A percentile compares a stretch with the other conserved stretches of the same genome.
These are phyloP conservation scores for Actenoides lindsayi DNA, from an alignment of 2,113 vertebrate genomes.

Conservation along the genomic window DNA sequence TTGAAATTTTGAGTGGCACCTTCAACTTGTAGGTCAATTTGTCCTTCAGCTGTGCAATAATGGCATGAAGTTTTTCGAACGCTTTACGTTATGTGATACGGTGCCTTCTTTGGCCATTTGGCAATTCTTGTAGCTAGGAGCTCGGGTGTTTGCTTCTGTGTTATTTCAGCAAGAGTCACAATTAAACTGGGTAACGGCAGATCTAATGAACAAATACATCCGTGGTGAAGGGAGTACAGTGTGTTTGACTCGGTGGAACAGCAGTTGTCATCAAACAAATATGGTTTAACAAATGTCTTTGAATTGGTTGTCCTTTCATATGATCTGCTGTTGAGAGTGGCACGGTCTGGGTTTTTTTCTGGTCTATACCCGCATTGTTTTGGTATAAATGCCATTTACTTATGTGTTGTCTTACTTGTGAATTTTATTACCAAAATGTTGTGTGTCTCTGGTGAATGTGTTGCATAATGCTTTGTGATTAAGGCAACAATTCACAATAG, in stretches of 20 bases:
- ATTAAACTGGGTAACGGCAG: background rate
- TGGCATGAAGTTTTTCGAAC: background rate
- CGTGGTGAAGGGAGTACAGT: background rate
- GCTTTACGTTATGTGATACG: background rate
- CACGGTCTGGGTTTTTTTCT: background rate
- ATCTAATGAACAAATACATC: background rate
- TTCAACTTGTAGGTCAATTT: background rate
- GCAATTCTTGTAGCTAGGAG: background rate
- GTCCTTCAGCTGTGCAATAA: background rate
- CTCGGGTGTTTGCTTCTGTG: background rate
- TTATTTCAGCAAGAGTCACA: background rate
- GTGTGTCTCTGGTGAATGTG: background rate
- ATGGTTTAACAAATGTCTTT: background rate
- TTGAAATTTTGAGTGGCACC: background rate
- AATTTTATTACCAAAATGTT: background rate
- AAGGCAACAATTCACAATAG: background rate
- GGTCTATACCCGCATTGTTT: background rate
- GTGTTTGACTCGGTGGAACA: background rate
- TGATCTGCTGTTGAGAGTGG: background rate
- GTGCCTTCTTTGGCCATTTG: background rate
- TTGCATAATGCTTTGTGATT: background rate
- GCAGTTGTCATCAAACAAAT: background rate
- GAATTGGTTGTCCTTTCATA: background rate
- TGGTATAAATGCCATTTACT: background rate
- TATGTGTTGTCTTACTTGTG: background rate